Evolutionary conservation across 1,140 invertebrate genomes (phyloP).

Genomic region (Diploscapter pachys): DNA sequence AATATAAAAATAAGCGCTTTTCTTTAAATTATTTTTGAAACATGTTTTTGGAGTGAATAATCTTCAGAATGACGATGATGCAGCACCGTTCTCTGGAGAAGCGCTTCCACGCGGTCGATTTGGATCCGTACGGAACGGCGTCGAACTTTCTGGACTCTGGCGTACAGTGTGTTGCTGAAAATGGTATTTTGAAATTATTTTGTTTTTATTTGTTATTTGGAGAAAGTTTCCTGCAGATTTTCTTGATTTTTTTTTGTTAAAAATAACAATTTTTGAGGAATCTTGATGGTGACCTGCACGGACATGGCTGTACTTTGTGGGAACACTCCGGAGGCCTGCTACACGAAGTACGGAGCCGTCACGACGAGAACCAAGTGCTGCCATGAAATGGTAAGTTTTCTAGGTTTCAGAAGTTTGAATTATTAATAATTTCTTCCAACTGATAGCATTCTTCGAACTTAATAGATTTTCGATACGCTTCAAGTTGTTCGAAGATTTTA

Average conservation of each 20-base stretch:
- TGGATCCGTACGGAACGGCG: constrained; percentile 96
- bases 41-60: too few species aligned
- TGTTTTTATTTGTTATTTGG: too few species aligned
- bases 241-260: neutral
- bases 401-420: neutral
- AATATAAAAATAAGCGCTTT: neutral
- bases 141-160: constrained; percentile 80
- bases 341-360: constrained; percentile 86
- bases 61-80: constrained; percentile 71
- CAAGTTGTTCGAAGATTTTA: too few species aligned
- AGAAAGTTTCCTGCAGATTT: too few species aligned
- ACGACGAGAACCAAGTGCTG: constrained; percentile 81
- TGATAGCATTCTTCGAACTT: neutral
- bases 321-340: constrained; percentile 88
- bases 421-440: constrained; percentile 6
- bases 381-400: constrained; percentile 79
- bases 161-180: constrained; percentile 66
- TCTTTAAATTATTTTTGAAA: neutral
- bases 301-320: constrained; percentile 96
- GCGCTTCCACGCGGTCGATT: constrained; percentile 82
- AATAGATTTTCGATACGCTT: neutral
- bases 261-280: constrained; percentile 39
- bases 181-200: neutral
- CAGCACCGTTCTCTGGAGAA: constrained; percentile 68
- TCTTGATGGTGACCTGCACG: constrained; percentile 90